Conservation (phyloP, 2,113 vertebrate genomes). For the Rissa tridactyla region DNA sequence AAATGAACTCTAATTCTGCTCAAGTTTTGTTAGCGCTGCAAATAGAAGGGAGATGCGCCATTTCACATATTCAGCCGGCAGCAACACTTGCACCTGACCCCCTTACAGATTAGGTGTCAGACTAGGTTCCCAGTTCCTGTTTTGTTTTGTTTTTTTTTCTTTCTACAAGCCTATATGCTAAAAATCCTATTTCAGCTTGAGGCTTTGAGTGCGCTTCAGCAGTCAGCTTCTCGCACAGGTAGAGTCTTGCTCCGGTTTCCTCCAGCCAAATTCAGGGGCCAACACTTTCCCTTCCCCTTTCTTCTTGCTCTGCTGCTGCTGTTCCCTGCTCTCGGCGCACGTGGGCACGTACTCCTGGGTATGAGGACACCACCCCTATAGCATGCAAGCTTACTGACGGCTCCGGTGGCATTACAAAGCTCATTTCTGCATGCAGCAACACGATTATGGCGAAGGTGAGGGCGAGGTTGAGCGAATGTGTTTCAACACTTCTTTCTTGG, state of each 20-base stretch:
- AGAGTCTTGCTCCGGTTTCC: not conserved
- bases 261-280: not conserved
- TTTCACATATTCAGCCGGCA: not conserved
- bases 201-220: not conserved
- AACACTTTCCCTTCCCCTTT: not conserved
- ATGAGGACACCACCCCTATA: not conserved
- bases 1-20: not conserved
- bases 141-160: not conserved
- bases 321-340: fast-evolving
- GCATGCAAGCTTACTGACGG: not conserved
- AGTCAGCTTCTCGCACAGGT: not conserved
- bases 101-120: not conserved
- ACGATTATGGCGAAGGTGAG: not conserved
- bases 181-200: not conserved
- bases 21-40: not conserved
- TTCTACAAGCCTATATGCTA: not conserved
- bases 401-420: not conserved
- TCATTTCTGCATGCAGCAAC: slow-evolving; percentile 38
- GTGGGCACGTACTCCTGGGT: not conserved
- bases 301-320: not conserved
- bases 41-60: not conserved
- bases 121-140: not conserved
- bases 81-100: not conserved
- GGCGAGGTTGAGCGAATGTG: slow-evolving; percentile 7
- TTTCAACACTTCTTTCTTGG: slow-evolving; percentile 49